These are phyloP conservation scores for Temnopleurus reevesii DNA, from an alignment of 53 echinoderm and acorn worm species.

Conservation along the genomic window DNA sequence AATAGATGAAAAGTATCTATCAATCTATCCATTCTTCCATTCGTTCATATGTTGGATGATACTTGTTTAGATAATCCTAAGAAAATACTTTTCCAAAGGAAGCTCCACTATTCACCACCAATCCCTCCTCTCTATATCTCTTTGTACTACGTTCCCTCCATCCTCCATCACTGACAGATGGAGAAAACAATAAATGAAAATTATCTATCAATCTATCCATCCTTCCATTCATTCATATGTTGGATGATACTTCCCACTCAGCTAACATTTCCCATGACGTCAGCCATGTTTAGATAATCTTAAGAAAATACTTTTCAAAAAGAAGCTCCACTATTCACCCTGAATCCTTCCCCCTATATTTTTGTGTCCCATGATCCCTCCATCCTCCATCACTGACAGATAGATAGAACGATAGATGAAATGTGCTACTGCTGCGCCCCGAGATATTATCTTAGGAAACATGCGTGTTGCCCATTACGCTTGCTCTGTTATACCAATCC, in stretches of 20 bases:
- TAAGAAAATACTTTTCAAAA: too few species aligned
- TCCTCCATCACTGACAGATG: too few species aligned
- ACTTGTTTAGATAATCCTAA: too few species aligned
- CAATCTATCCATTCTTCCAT: too few species aligned
- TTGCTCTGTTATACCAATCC: neutral
- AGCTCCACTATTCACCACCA: neutral
- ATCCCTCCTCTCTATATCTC: neutral
- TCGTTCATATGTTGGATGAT: too few species aligned
- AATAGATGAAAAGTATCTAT: too few species aligned
- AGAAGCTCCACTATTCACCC: neutral
- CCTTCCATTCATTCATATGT: neutral
- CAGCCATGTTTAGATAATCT: slow-evolving; percentile 30
- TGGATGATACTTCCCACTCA: neutral
- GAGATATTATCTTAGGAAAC: slow-evolving; percentile 43
- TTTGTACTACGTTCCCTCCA: neutral
- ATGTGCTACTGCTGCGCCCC: slow-evolving; percentile 19
- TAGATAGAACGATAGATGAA: slow-evolving; percentile 4
- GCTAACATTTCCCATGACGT: neutral
- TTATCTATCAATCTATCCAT: neutral
- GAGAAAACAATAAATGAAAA: too few species aligned
- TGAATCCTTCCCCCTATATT: neutral
- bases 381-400: neutral
- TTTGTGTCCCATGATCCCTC: neutral
- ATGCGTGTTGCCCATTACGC: slow-evolving; percentile 29
- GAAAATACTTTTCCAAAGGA: too few species aligned